These are phyloP conservation scores for Pangasius sanitwongsei DNA, from an alignment of 2,797 vertebrate genomes.

Conservation along the genomic window DNA sequence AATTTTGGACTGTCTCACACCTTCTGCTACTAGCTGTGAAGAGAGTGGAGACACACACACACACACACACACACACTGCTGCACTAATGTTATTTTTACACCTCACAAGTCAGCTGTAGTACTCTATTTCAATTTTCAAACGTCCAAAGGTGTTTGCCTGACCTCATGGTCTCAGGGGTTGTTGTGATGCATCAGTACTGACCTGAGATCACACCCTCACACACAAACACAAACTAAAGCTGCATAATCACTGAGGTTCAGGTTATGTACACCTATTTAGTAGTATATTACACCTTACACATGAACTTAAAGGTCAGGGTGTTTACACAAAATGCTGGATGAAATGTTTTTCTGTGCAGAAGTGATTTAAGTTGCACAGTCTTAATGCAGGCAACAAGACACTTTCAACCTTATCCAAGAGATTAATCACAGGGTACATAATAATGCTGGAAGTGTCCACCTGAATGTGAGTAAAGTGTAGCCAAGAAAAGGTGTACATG, in stretches of 20 bases:
- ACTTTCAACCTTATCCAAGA: not conserved
- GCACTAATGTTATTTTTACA: conserved; percentile 2
- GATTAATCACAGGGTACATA: not conserved
- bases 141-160: conserved; percentile 20
- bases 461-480: no score
- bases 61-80: not conserved
- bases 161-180: conserved; percentile 42
- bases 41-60: not conserved
- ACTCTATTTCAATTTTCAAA: conserved; percentile 21
- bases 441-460: no score
- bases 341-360: not conserved
- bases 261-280: not conserved
- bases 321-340: not conserved
- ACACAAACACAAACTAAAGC: conserved; percentile 11
- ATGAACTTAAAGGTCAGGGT: not conserved
- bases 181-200: conserved; percentile 56
- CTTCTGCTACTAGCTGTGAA: conserved; percentile 21
- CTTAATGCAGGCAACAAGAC: not conserved
- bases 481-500: not conserved
- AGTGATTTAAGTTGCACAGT: no score
- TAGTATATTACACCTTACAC: not conserved
- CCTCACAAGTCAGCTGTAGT: conserved; percentile 32
- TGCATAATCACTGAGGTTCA: not conserved
- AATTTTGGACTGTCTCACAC: conserved; percentile 14
- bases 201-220: conserved; percentile 40